Evolutionary conservation across 2,888 invertebrate species (phyloP).

Genomic region (Dryobota labecula): DNA sequence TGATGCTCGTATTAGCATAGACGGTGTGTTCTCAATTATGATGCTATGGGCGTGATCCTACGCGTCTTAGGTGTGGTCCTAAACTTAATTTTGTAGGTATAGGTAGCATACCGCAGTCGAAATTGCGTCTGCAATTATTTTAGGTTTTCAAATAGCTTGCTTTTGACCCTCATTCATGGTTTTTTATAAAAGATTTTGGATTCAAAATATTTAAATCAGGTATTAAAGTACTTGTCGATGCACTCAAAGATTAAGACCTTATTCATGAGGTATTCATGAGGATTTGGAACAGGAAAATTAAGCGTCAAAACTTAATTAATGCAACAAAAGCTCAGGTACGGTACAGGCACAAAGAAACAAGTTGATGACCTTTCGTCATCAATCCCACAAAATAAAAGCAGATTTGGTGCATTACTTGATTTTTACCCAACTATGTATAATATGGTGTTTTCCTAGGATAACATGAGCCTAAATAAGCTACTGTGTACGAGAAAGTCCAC

Average conservation of each 20-base stretch:
- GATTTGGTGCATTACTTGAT: background rate
- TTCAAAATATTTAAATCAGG: background rate
- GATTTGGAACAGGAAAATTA: slow-evolving; percentile 20
- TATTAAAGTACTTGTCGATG: slow-evolving; percentile 12
- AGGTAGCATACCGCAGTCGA: slow-evolving; percentile 54
- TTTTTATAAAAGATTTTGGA: background rate
- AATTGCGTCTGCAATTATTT: slow-evolving; percentile 37
- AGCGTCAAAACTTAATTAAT: slow-evolving; percentile 5
- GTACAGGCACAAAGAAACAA: background rate
- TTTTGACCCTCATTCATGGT: background rate
- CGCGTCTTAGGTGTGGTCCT: slow-evolving; percentile 70
- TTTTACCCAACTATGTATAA: background rate
- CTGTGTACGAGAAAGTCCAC: background rate
- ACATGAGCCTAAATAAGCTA: too few species aligned
- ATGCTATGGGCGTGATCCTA: slow-evolving; percentile 73
- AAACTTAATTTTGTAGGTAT: slow-evolving; percentile 61
- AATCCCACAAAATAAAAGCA: background rate
- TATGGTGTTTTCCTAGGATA: background rate
- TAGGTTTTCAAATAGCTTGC: background rate
- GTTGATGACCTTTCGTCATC: background rate
- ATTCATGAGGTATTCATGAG: slow-evolving; percentile 6
- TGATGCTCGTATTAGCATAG: slow-evolving; percentile 76
- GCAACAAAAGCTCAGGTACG: background rate
- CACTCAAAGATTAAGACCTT: background rate
- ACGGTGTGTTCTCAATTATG: slow-evolving; percentile 78